phyloP scores from a whole-genome alignment of 2,113 vertebrate species.

The Leptosomus discolor region DNA sequence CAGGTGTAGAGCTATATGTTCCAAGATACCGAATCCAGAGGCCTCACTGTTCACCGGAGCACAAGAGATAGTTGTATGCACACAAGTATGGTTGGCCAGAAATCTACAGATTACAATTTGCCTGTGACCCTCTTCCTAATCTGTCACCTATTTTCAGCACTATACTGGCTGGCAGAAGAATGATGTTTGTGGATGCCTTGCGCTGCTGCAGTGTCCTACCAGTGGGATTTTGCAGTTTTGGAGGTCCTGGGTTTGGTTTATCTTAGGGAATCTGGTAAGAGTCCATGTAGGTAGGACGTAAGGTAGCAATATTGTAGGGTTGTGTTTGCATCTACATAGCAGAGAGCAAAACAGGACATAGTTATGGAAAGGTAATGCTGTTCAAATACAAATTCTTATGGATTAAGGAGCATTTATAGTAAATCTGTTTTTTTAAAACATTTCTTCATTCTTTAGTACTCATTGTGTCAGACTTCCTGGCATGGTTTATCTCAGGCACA shows the following conservation, averaged over 20 bases:
- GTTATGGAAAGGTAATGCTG: neutral
- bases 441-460: neutral
- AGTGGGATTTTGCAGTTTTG: neutral
- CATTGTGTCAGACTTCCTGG: fast-evolving
- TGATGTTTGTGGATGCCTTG: neutral
- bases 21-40: neutral
- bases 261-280: neutral
- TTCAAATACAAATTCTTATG: neutral
- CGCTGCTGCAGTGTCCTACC: neutral
- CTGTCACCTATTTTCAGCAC: neutral
- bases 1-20: fast-evolving
- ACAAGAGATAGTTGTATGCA: neutral
- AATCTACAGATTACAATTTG: neutral
- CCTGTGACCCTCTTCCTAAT: neutral
- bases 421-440: neutral
- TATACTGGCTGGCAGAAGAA: neutral
- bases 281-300: neutral
- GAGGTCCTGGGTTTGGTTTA: neutral
- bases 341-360: neutral
- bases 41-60: neutral
- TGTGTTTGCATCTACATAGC: neutral
- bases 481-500: neutral
- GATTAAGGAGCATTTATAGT: neutral
- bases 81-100: neutral
- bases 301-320: neutral